Conservation (phyloP, 2,797 vertebrate genomes). For the Hyperoplus lanceolatus region DNA sequence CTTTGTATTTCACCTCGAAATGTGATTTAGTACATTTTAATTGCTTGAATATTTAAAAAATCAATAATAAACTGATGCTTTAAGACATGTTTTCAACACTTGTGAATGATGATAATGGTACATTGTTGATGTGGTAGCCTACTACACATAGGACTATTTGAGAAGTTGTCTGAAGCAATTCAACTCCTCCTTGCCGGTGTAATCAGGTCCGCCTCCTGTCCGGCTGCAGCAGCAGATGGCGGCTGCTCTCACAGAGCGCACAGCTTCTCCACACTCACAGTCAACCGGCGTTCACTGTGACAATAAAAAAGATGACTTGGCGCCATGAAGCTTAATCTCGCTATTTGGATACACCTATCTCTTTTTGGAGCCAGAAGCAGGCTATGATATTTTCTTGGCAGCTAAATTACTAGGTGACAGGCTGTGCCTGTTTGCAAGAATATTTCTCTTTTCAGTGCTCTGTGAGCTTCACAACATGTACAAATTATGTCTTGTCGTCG, state of each 20-base stretch:
- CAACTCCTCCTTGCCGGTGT: constrained; percentile 64
- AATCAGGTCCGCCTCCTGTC: constrained; percentile 69
- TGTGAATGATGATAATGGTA: neutral
- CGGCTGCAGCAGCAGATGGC: constrained; percentile 62
- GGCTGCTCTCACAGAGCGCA: constrained; percentile 33
- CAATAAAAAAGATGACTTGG: constrained; percentile 28
- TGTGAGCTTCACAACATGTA: constrained; percentile 59
- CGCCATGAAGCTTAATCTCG: constrained; percentile 20
- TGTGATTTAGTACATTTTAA: neutral
- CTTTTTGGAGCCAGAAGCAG: constrained; percentile 19
- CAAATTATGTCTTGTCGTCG: constrained; percentile 48
- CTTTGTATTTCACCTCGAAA: neutral
- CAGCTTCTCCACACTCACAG: neutral
- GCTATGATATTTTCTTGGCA: constrained; percentile 50
- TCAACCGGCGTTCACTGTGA: constrained; percentile 14
- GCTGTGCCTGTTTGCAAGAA: constrained; percentile 47
- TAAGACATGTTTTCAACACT: neutral
- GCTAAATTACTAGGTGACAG: constrained; percentile 40
- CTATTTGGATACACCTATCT: constrained; percentile 9
- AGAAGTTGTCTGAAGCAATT: constrained; percentile 1
- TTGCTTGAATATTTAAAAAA: neutral
- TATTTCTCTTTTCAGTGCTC: neutral
- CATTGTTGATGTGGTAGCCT: no score
- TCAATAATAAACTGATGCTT: neutral
- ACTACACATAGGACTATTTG: neutral